Base-by-base conservation (phyloP, 30 jellyfish, hydroid and myxozoan species). In the Pelagia noctiluca region DNA sequence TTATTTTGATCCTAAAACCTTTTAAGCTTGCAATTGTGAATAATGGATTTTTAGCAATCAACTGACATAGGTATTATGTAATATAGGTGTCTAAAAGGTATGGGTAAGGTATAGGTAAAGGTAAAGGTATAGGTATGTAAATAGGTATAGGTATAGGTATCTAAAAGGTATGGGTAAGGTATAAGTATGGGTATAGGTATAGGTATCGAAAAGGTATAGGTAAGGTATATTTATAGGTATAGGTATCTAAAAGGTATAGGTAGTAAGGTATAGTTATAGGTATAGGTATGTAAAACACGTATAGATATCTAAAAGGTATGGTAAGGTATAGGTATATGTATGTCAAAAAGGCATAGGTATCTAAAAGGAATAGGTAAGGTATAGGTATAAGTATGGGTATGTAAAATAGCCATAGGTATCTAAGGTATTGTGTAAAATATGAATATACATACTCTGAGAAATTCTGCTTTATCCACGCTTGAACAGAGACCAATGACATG, bases 401-500 rank as follows among this genome's bases (percentile, higher is more conserved):
- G 26, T 11, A 12, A 47, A 8, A 11, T 47, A 8, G 61, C 61
- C 19, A 8, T 47, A 8, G 61, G 16, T 47, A 11, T 8, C 11
- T 8, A 47, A 11, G 16, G 19, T 60, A 32, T 35, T 21, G 21
- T 3, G 30, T 2, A 75, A n/a, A 2, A 74, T 50, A 3, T 25
- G 2, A 8, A 3, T 16, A 21, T 42, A 80, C 81, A 61, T 30
- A 57, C 89, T 83, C 18, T 57, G 73, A 78, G 71, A 60, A 75
- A 82, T 18, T 70, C 83, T 4, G 71, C 80, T 71, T 90, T 90
- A 53, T 85, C 89, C 25, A 48, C 23, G 29, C 79, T 72, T 10
- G 97, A 90, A 61, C 97, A 83, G 2, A 94, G 53, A 35, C 87
- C 97, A 78, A 90, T 84, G 11, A 90, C 97, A 78, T 90, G 97